Percentiles rank a stretch among this genome's conserved stretches.
Conservation (phyloP, 2,797 vertebrate species). For the Peromyscus nudipes region DNA sequence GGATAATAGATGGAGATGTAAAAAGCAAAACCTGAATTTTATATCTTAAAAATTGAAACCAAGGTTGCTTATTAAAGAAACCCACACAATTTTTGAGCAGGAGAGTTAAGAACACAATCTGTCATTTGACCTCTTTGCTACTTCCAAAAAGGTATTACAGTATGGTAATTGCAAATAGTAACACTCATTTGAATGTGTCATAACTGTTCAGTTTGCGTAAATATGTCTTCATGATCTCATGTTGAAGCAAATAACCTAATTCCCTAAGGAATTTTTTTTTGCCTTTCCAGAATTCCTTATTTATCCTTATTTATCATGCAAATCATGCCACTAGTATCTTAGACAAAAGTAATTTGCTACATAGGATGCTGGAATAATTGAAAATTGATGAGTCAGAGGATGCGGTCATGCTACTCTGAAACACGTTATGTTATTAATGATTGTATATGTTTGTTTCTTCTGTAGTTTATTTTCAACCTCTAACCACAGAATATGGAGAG, state of each 20-base stretch:
- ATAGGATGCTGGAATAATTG: background rate
- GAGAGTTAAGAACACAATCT: background rate
- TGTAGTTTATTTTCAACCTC: slow-evolving; percentile 10
- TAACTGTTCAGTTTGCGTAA: background rate
- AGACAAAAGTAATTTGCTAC: background rate
- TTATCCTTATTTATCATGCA: background rate
- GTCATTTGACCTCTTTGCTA: background rate
- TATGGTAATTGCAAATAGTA: background rate
- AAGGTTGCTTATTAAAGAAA: background rate
- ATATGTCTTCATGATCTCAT: background rate
- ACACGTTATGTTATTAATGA: background rate
- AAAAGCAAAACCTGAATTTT: background rate
- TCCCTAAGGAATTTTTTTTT: background rate
- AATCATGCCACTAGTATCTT: background rate
- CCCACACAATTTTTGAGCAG: background rate
- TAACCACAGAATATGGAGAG: background rate
- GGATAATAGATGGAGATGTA: background rate
- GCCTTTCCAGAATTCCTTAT: background rate
- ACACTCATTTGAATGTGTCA: background rate
- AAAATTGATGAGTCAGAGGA: background rate
- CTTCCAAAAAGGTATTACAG: background rate
- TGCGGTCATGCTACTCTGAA: background rate
- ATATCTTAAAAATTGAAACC: background rate
- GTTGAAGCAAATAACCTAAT: slow-evolving; percentile 8
- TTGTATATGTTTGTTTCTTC: background rate